Base-by-base conservation (phyloP, 1,140 invertebrate genomes). In the Drosophila triauraria region DNA sequence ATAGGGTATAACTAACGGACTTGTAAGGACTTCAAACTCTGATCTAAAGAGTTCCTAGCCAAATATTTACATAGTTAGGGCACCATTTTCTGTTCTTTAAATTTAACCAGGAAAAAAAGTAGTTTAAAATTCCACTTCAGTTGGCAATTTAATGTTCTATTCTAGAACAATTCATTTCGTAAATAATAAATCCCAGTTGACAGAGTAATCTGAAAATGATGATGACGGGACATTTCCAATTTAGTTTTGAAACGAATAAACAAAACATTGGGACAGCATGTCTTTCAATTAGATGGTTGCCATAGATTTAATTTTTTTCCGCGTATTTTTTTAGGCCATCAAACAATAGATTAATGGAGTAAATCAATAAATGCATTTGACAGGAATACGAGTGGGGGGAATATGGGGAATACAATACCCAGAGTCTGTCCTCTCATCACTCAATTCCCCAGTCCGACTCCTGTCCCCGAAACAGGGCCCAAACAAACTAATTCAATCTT, bases 401-500 rank as follows among this genome's bases (percentile, higher is more conserved):
- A n/a, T 44, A 38, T 12, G 23, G 40, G 35, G 46, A 40, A 23
- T 43, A 57, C 69, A 20, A 20, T 20, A 20, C 20, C 20, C 20
- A 20, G 20, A 20, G 20, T 20, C 20, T 20, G 20, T 20, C 20
- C 20, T n/a, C 17, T 51, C 35, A 46, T 35, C 48, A 38, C 30
- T 30, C 51, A 25, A 67, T 15, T 71, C 46, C 42, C 46, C 23
- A 17, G 71, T 67, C 35, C 54, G 27, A 53, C 62, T 59, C 20
- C 40, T 44, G 50, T 54, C 32, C 58, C 40, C 63, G 59, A 72
- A 60, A 77, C 67, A 74, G 71, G 69, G 17, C 58, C 69, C 77
- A 63, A 63, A 87, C 85, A 90, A 88, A 90, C 85, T 88, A 88
- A 88, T 88, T 88, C 80, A 88, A 88, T 88, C 80, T 90, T 67